Evolutionary conservation across 2,113 vertebrate genomes (phyloP), one percentile per base, ranked within the genome.

Genomic region (Cettia cetti): DNA sequence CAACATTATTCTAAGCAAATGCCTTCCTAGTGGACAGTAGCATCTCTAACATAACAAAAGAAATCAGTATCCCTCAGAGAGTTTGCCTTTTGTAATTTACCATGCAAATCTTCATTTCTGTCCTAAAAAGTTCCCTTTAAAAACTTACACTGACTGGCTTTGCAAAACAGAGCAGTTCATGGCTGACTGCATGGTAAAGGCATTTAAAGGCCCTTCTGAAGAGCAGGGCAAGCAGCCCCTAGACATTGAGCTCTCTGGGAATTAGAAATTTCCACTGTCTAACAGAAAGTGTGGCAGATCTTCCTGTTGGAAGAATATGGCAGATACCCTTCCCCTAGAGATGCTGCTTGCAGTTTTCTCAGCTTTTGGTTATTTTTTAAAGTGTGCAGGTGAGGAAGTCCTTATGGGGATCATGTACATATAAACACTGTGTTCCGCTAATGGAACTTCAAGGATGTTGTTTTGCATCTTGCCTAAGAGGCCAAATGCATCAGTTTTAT

Each of bases 361-460:
- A 77, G 33, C 24, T 90, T 72, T 50, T 79, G 50, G 13, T 33
- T 76, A 63, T 94, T 96, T 92, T 92, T 86, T 19, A 18, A 89
- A 91, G 28, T 70, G 27, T 40, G 60, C 8, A 92, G 42, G 37
- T 66, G 77, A 84, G 53, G 47, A 79, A 92, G 42, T 85, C n/a
- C 64, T 94, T 90, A 84, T 47, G 70, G 23, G 45, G 83, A 91
- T 93, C 83, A 40, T 53, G 81, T 56, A 70, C 49, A 83, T 84
- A 74, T 77, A 77, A 94, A 89, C 71, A 86, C 30, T 33, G 31
- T 75, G 47, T 81, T 94, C 68, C 0, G 9, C 86, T 97, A 97
- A 97, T 96, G 95, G 95, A 95, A 94, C 90, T 96, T 97, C 96
- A 95, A 97, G 96, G 95, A 95, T 95, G 89, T 93, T 96, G 85